A percentile compares a stretch with the other conserved stretches of the same genome.
Evolutionary conservation across 2,113 vertebrate genomes (phyloP).

Genomic region (Vanacampus margaritifer): DNA sequence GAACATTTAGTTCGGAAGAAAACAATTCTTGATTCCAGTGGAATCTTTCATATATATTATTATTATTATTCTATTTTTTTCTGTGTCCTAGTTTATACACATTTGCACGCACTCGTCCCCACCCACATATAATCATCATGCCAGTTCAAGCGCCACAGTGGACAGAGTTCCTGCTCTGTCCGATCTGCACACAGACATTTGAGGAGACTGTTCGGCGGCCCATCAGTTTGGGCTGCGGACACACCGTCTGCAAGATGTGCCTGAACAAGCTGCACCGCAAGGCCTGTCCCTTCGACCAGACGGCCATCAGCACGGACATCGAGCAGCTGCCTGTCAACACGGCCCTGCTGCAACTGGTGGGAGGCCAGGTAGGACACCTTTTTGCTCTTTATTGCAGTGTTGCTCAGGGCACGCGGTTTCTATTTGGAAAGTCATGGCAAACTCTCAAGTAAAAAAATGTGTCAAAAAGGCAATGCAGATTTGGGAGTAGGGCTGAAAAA

Average conservation of each 20-base stretch:
- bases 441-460: background rate
- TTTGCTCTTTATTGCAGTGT: background rate
- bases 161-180: slow-evolving; percentile 99
- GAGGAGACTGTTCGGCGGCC: slow-evolving; percentile 95
- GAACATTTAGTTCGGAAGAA: slow-evolving; percentile 82
- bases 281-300: slow-evolving; percentile 98
- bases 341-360: slow-evolving; percentile 90
- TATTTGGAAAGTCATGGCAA: background rate
- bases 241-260: slow-evolving; percentile 99
- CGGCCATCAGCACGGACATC: slow-evolving; percentile 96
- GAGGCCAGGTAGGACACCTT: slow-evolving; percentile 83
- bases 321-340: slow-evolving; percentile 97
- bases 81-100: slow-evolving; percentile 72
- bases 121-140: slow-evolving; percentile 80
- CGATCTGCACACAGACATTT: slow-evolving; percentile 98
- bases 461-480: background rate
- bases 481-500: background rate
- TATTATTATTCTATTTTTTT: slow-evolving; percentile 60
- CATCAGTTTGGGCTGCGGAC: slow-evolving; percentile 96
- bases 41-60: slow-evolving; percentile 89
- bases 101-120: slow-evolving; percentile 68
- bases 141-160: slow-evolving; percentile 99
- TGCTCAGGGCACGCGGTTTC: background rate
- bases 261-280: slow-evolving; percentile 98
- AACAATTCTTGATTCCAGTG: slow-evolving; percentile 93